phyloP scores from a whole-genome alignment of 2,797 vertebrate genomes.

The Enteromius radiatus region DNA sequence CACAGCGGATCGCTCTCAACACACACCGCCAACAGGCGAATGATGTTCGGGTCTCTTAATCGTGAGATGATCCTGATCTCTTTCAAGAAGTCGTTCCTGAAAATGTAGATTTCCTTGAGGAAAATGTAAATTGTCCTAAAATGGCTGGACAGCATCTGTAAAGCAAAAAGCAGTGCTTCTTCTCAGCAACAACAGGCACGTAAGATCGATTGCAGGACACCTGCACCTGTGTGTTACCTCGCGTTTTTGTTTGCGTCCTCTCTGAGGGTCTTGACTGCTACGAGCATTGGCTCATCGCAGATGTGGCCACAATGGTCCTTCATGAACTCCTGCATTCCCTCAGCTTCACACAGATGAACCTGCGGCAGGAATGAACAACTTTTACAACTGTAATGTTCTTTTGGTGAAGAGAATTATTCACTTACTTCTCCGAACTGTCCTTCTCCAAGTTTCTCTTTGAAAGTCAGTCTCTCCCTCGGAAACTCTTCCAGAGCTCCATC shows the following conservation, averaged over 20 bases:
- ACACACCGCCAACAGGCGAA: slow-evolving; percentile 93
- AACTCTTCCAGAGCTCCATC: slow-evolving; percentile 92
- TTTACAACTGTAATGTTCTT: not conserved
- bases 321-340: slow-evolving; percentile 89
- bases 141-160: slow-evolving; percentile 34
- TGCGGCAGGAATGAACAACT: slow-evolving; percentile 60
- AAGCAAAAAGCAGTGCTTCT: slow-evolving; percentile 43
- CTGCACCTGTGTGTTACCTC: slow-evolving; percentile 74
- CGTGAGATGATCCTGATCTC: slow-evolving; percentile 98
- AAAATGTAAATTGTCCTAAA: slow-evolving; percentile 35
- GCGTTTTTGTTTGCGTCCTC: slow-evolving; percentile 97
- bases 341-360: slow-evolving; percentile 97
- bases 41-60: slow-evolving; percentile 95
- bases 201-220: slow-evolving; percentile 27
- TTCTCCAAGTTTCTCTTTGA: slow-evolving; percentile 97
- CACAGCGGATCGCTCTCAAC: slow-evolving; percentile 91
- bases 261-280: slow-evolving; percentile 95
- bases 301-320: slow-evolving; percentile 81
- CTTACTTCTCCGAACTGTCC: slow-evolving; percentile 97
- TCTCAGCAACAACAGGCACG: slow-evolving; percentile 32
- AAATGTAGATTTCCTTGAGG: slow-evolving; percentile 47
- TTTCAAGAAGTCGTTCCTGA: slow-evolving; percentile 98
- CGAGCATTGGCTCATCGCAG: slow-evolving; percentile 78
- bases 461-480: slow-evolving; percentile 89
- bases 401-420: not conserved